Conservation (phyloP, 2,113 vertebrate genomes). For the Psammodynastes pulverulentus region DNA sequence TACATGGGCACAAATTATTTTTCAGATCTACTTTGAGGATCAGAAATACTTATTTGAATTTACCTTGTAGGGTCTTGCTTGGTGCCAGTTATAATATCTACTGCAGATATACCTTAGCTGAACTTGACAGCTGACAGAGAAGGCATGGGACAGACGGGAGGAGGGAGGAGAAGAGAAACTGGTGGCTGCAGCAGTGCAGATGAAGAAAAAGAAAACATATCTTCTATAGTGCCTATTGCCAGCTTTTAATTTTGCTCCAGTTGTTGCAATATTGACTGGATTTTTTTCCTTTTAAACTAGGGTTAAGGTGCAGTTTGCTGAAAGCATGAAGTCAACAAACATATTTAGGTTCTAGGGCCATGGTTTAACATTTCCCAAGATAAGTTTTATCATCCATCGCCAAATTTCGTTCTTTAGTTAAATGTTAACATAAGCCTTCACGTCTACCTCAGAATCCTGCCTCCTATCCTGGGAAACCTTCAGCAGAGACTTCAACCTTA, state of each 20-base stretch:
- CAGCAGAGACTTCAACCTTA: not conserved
- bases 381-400: not conserved
- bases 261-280: not conserved
- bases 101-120: slow-evolving; percentile 9
- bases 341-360: not conserved
- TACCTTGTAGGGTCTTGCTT: not conserved
- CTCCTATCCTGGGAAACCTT: not conserved
- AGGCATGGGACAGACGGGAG: not conserved
- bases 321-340: not conserved
- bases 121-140: not conserved
- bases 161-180: not conserved
- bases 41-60: not conserved
- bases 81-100: not conserved
- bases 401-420: not conserved
- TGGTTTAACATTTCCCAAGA: not conserved
- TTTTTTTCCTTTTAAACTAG: not conserved
- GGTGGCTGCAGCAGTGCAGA: not conserved
- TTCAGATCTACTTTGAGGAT: not conserved
- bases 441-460: not conserved
- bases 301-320: not conserved
- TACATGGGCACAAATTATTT: not conserved
- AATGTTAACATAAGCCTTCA: not conserved
- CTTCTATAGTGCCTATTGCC: not conserved
- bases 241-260: not conserved
- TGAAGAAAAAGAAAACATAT: not conserved